A percentile compares a stretch with the other conserved stretches of the same genome.
Conservation (phyloP, 2,888 invertebrate genomes). For the Drosophila gaucha region DNA sequence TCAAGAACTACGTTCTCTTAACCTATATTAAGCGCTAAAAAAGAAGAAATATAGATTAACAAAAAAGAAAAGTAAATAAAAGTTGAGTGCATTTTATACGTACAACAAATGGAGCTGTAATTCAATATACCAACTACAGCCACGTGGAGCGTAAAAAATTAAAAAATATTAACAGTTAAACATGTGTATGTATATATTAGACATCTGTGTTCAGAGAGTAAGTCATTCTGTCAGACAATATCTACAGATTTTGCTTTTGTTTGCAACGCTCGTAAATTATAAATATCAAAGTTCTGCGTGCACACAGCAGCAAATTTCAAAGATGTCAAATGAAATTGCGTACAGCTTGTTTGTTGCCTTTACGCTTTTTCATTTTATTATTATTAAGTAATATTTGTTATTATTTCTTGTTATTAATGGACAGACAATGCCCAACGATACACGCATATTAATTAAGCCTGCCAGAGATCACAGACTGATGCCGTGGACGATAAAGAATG, state of each 20-base stretch:
- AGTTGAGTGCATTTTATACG: background rate
- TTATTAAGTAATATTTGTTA: conserved; percentile 6
- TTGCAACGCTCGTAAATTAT: conserved; percentile 23
- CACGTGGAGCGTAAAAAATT: background rate
- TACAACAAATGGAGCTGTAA: background rate
- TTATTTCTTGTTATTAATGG: conserved; percentile 32
- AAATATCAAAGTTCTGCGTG: conserved; percentile 20
- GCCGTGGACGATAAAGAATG: conserved; percentile 2
- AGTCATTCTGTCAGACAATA: conserved; percentile 10
- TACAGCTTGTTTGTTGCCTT: conserved; percentile 20
- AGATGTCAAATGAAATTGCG: conserved; percentile 29
- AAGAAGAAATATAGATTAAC: background rate
- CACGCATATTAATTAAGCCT: conserved; percentile 52
- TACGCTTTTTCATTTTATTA: background rate
- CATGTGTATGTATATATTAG: background rate
- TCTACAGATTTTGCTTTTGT: conserved; percentile 16
- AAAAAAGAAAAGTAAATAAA: too few species aligned
- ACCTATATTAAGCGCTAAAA: background rate
- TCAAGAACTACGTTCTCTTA: background rate
- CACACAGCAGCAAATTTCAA: conserved; percentile 15
- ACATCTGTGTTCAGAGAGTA: background rate
- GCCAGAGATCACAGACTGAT: conserved; percentile 8
- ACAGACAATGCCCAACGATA: conserved; percentile 8
- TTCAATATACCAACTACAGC: background rate
- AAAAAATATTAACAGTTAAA: background rate